A percentile compares a stretch with the other conserved stretches of the same genome.
phyloP scores from a whole-genome alignment of 1,140 invertebrate genomes.

The Drosophila insularis region DNA sequence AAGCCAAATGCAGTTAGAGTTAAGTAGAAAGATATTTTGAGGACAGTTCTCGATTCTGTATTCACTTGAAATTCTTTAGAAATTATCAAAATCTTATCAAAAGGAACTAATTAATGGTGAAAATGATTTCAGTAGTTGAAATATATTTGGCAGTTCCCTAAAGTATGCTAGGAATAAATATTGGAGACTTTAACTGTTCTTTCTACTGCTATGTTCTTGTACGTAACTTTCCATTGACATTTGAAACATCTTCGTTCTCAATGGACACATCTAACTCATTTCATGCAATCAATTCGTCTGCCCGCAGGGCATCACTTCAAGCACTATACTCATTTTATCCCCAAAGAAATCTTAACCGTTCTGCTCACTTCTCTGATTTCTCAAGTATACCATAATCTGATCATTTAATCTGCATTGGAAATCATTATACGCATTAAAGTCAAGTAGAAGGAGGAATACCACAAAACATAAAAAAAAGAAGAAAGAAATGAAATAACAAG shows the following conservation, averaged over 20 bases:
- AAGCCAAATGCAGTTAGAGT: background rate
- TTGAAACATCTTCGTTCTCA: too few relatives aligned
- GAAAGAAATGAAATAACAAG: constrained; percentile 5
- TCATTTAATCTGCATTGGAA: constrained; percentile 78
- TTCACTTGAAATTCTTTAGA: too few relatives aligned
- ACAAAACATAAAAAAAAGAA: constrained; percentile 27
- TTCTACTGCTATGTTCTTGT: too few relatives aligned
- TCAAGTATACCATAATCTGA: constrained; percentile 67
- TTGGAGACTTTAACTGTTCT: too few relatives aligned
- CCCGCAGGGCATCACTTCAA: background rate
- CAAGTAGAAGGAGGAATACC: constrained; percentile 43
- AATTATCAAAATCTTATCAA: too few relatives aligned
- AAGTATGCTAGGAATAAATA: too few relatives aligned
- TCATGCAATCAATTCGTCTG: background rate
- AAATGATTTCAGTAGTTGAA: too few relatives aligned
- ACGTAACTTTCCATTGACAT: too few relatives aligned
- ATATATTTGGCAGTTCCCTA: too few relatives aligned
- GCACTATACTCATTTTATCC: background rate
- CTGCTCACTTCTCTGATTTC: background rate
- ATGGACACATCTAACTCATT: background rate
- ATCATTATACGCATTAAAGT: constrained; percentile 77
- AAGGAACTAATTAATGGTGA: too few relatives aligned
- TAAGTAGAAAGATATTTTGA: constrained; percentile 11
- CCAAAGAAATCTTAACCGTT: background rate
- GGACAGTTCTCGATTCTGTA: too few relatives aligned